Conservation (phyloP, 2,888 invertebrate genomes). For the Cynaeus angustus region DNA sequence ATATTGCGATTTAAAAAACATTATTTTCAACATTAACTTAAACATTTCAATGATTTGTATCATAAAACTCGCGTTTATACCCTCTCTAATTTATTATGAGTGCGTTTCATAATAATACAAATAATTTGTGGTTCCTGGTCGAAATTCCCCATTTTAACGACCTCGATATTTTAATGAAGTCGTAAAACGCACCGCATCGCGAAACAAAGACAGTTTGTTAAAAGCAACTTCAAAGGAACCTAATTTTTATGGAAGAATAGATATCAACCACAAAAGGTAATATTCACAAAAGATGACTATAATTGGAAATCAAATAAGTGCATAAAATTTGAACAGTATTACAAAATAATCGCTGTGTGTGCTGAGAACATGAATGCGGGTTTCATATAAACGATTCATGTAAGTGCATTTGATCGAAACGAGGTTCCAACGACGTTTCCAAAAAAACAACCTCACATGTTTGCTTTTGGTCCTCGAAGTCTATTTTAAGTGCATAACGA, state of each 20-base stretch:
- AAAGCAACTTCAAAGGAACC: slow-evolving; percentile 26
- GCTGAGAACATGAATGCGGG: not conserved
- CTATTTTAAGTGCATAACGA: slow-evolving; percentile 14
- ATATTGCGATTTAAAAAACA: slow-evolving; percentile 41
- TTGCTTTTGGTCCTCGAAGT: slow-evolving; percentile 19
- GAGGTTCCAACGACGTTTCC: not conserved
- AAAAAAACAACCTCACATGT: slow-evolving; percentile 4
- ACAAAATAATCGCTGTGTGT: not conserved
- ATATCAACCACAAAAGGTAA: slow-evolving; percentile 29
- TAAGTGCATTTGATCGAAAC: slow-evolving; percentile 13
- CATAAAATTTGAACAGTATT: slow-evolving; percentile 6
- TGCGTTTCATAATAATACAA: slow-evolving; percentile 12
- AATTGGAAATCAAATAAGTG: slow-evolving; percentile 29
- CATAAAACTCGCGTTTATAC: slow-evolving; percentile 30
- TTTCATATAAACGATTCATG: slow-evolving; percentile 10
- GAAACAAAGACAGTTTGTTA: slow-evolving; percentile 31
- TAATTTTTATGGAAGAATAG: slow-evolving; percentile 35
- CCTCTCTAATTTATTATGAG: slow-evolving; percentile 31
- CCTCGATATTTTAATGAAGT: slow-evolving; percentile 34
- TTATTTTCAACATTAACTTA: slow-evolving; percentile 31
- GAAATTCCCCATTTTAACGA: slow-evolving; percentile 15
- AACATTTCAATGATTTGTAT: slow-evolving; percentile 39
- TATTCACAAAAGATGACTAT: slow-evolving; percentile 18
- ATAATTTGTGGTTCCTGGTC: slow-evolving; percentile 28
- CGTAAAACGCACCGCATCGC: slow-evolving; percentile 33